Base-by-base conservation (phyloP, 1,140 invertebrate genomes). In the Leptonema lineaticorne region DNA sequence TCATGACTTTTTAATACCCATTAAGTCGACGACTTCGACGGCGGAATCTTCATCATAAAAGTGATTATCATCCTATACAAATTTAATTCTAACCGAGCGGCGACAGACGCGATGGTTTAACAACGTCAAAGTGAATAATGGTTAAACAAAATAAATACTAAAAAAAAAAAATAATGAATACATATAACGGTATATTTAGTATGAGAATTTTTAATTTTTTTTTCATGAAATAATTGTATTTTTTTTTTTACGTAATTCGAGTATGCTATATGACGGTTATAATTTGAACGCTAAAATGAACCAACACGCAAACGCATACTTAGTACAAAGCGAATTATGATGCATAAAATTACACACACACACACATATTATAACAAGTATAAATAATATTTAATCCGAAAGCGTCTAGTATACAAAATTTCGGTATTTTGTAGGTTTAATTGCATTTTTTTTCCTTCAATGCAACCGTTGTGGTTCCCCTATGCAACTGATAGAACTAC, bases 401-500 rank as follows among this genome's bases (percentile, higher is more conserved):
- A 53, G 11, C 22, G n/a, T 24, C 27, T 14, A 20, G 24, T 14
- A 53, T 53, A 53, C 27, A 53, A 53, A 53, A 53, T 24, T 24
- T 26, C n/a, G 24, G 50, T 24, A 26, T 53, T 53, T 53, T 53
- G 50, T 53, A 53, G 24, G n/a, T 53, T 53, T 53, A 53, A 53
- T 53, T 53, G 50, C 50, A 53, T 53, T 53, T 53, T 50, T 50
- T 53, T 22, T 26, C 50, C 50, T 24, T 26, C 8, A 8, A 8
- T 48, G 8, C n/a, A n/a, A n/a, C n/a, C n/a, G n/a, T n/a, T n/a
- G n/a, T n/a, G n/a, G n/a, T n/a, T n/a, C n/a, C n/a, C n/a, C n/a
- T n/a, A n/a, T n/a, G 24, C 20, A 53, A 26, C 27, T 26, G 50
- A 53, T 53, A 22, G 50, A 22, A 24, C 46, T 22, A 48, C 18